Conservation (phyloP, 2,113 vertebrate genomes). For the Gymnorhina tibicen region DNA sequence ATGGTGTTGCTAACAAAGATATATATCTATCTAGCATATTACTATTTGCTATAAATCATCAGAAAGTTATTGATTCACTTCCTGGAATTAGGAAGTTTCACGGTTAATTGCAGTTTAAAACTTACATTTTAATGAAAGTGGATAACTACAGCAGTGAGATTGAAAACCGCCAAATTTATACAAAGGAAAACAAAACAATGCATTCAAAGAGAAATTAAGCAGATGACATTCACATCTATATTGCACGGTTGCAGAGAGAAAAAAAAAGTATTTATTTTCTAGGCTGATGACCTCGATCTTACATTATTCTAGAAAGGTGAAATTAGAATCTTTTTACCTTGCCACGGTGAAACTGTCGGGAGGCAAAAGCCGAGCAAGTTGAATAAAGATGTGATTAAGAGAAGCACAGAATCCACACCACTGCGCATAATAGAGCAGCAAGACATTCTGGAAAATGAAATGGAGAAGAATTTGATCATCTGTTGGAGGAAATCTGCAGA, state of each 20-base stretch:
- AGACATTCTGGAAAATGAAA: conserved; percentile 78
- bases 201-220: background rate
- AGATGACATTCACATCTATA: background rate
- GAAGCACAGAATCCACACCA: conserved; percentile 97
- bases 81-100: background rate
- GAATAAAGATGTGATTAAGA: conserved; percentile 92
- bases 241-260: background rate
- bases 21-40: background rate
- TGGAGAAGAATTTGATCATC: background rate
- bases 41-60: background rate
- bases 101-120: background rate
- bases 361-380: conserved; percentile 85
- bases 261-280: background rate
- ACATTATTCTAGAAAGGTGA: background rate
- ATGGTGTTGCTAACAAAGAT: background rate
- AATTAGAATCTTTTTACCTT: conserved; percentile 74
- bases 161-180: background rate
- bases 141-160: background rate
- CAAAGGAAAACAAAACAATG: background rate
- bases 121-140: background rate
- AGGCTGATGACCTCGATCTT: background rate
- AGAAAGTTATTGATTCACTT: background rate
- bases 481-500: background rate
- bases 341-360: conserved; percentile 82
- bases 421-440: conserved; percentile 91